These are phyloP conservation scores for Suncus etruscus DNA, from an alignment of 2,113 vertebrate species.

Conservation along the genomic window DNA sequence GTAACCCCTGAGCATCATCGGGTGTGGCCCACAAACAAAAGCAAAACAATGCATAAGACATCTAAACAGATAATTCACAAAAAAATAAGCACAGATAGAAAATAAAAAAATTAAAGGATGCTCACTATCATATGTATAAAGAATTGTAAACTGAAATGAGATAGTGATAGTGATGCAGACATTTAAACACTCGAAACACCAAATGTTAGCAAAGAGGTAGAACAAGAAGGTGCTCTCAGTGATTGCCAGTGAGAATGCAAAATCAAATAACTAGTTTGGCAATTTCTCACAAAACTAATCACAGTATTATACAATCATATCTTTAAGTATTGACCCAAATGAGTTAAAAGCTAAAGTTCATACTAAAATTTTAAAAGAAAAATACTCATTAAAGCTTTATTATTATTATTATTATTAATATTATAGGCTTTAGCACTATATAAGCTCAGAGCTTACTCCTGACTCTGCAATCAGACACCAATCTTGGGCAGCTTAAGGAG, in stretches of 20 bases:
- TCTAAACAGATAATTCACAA: not conserved
- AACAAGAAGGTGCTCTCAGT: not conserved
- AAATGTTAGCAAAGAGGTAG: not conserved
- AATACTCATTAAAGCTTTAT: too few species aligned
- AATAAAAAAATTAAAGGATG: not conserved
- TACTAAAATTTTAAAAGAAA: not conserved
- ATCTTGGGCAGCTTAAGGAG: too few species aligned
- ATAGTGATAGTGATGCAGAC: not conserved
- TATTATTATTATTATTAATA: too few species aligned
- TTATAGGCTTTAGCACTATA: too few species aligned
- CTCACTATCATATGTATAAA: not conserved
- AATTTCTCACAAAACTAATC: not conserved
- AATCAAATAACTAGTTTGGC: not conserved
- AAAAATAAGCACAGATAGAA: not conserved
- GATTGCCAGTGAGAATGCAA: not conserved
- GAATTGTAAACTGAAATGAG: conserved; percentile 11
- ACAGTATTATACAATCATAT: not conserved
- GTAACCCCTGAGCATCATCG: too few species aligned
- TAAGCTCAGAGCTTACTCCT: too few species aligned
- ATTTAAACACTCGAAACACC: not conserved
- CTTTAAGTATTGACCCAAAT: not conserved
- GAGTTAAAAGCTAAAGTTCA: not conserved
- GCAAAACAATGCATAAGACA: too few species aligned
- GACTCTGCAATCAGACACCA: too few species aligned
- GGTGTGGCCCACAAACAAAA: too few species aligned